Evolutionary conservation across 2,113 vertebrate species (phyloP).

Genomic region (Nettapus auritus): DNA sequence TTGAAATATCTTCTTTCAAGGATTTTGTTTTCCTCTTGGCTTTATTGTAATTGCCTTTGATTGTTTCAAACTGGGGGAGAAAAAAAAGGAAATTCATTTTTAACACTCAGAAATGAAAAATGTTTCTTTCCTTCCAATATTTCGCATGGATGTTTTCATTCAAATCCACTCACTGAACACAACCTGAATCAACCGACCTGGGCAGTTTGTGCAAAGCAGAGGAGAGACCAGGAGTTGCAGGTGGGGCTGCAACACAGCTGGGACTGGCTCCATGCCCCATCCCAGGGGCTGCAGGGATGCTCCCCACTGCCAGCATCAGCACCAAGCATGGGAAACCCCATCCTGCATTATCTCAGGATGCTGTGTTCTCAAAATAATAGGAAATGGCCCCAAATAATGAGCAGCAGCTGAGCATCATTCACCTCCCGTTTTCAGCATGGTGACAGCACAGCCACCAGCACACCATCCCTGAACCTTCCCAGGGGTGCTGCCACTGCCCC

Average conservation of each 20-base stretch:
- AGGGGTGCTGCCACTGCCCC: accelerated
- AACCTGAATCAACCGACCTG: neutral
- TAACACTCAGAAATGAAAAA: neutral
- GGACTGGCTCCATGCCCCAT: too few relatives aligned
- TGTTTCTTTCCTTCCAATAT: neutral
- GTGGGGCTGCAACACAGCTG: too few relatives aligned
- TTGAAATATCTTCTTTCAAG: neutral
- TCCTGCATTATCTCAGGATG: neutral
- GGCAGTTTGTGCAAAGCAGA: neutral
- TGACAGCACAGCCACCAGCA: neutral
- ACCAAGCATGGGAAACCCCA: neutral
- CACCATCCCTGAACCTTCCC: too few relatives aligned
- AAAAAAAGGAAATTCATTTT: neutral
- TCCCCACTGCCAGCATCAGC: neutral
- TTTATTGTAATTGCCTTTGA: neutral
- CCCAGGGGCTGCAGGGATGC: too few relatives aligned
- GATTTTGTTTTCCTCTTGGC: neutral
- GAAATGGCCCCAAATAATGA: neutral
- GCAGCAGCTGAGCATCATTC: neutral
- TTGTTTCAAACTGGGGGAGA: neutral
- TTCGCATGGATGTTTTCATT: neutral
- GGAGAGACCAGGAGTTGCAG: neutral
- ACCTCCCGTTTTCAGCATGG: neutral
- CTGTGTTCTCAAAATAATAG: neutral
- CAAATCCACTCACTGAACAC: neutral